Percentiles rank a stretch among this genome's conserved stretches.
These are phyloP conservation scores for Ophonus ardosiacus DNA, from an alignment of 2,888 invertebrate genomes.

Conservation along the genomic window DNA sequence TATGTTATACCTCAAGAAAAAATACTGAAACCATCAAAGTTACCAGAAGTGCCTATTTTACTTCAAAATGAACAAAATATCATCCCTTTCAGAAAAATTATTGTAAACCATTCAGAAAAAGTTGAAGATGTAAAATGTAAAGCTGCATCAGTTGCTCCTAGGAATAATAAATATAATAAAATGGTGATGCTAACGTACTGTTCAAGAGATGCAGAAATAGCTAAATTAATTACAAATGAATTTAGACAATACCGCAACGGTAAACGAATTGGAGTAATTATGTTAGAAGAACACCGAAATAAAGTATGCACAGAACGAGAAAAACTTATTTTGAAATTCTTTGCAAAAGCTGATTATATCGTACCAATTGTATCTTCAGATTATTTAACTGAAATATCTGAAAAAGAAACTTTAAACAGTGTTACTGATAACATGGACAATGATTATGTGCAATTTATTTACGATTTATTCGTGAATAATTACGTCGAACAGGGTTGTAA, in stretches of 20 bases:
- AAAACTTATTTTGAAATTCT: constrained; percentile 64
- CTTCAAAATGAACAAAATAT: constrained; percentile 29
- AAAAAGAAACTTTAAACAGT: not conserved
- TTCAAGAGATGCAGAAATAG: constrained; percentile 49
- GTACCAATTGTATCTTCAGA: constrained; percentile 64
- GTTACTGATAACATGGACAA: constrained; percentile 62
- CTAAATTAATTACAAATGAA: constrained; percentile 46
- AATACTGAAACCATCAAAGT: constrained; percentile 24
- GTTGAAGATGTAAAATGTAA: constrained; percentile 12
- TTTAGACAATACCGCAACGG: constrained; percentile 58
- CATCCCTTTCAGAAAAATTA: constrained; percentile 4
- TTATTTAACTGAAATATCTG: constrained; percentile 62
- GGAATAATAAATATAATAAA: constrained; percentile 54
- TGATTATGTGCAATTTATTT: constrained; percentile 65
- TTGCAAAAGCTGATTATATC: constrained; percentile 63
- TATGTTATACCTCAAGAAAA: not conserved
- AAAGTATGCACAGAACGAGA: constrained; percentile 61
- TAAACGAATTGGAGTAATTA: constrained; percentile 62
- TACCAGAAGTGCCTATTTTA: constrained; percentile 23
- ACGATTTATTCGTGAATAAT: constrained; percentile 60
- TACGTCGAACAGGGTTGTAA: constrained; percentile 62
- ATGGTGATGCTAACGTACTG: constrained; percentile 65
- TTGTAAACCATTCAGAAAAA: not conserved
- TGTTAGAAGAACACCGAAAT: constrained; percentile 62
- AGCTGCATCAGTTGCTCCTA: not conserved